Evolutionary conservation across 2,113 vertebrate genomes (phyloP).

Genomic region (Ochotona curzoniae): DNA sequence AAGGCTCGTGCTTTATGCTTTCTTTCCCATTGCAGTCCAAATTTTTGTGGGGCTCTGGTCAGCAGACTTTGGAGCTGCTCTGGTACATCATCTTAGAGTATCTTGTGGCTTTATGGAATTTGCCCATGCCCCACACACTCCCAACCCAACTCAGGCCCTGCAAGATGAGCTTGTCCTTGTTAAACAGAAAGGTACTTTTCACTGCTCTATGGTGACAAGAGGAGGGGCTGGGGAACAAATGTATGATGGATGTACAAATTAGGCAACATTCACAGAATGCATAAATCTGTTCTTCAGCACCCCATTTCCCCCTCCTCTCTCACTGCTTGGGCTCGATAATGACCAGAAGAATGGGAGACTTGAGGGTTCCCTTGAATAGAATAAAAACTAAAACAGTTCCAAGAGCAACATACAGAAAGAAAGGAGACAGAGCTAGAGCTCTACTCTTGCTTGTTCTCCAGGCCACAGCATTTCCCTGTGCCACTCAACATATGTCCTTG

Average conservation of each 20-base stretch:
- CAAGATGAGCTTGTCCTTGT: neutral
- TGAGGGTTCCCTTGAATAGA: neutral
- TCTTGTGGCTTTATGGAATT: no score
- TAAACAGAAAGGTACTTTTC: neutral
- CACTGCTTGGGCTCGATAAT: neutral
- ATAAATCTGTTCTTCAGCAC: neutral
- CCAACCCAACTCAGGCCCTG: no score
- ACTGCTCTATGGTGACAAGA: neutral
- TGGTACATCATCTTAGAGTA: neutral
- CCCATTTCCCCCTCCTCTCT: neutral
- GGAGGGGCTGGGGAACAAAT: neutral
- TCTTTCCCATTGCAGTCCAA: neutral
- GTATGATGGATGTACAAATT: neutral
- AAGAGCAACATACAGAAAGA: neutral
- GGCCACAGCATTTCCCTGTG: conserved; percentile 17
- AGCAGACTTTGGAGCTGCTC: neutral
- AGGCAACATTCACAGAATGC: conserved; percentile 8
- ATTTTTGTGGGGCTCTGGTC: neutral
- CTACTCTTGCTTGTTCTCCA: neutral
- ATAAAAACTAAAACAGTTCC: neutral
- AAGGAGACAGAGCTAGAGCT: no score
- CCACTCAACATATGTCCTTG: neutral
- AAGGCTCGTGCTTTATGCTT: neutral
- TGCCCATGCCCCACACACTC: neutral
- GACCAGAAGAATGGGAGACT: neutral